phyloP scores from a whole-genome alignment of 2,113 vertebrate species.

The Anhinga anhinga region DNA sequence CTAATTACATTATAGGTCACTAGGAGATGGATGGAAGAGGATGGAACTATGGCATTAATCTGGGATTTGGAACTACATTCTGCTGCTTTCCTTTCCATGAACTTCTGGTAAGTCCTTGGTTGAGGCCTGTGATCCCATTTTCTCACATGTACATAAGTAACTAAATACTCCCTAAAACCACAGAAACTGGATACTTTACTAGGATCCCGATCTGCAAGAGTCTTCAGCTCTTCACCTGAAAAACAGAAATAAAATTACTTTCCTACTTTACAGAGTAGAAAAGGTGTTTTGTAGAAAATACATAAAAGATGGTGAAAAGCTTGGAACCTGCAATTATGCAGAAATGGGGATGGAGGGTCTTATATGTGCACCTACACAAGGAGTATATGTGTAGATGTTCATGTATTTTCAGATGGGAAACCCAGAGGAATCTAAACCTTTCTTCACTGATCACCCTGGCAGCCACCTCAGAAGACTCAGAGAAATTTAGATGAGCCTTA shows the following conservation, averaged over 20 bases:
- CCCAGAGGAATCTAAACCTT: background rate
- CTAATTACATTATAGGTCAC: background rate
- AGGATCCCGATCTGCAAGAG: background rate
- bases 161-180: background rate
- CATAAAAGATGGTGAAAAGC: background rate
- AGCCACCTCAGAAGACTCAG: background rate
- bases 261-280: background rate
- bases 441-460: background rate
- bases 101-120: background rate
- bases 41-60: background rate
- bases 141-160: background rate
- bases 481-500: background rate
- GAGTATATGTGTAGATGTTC: fast-evolving
- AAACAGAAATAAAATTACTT: background rate
- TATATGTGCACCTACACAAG: background rate
- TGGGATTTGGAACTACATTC: background rate
- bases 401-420: background rate
- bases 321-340: background rate
- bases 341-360: background rate
- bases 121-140: background rate
- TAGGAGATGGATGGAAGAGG: background rate
- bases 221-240: background rate
- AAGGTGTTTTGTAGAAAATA: background rate
- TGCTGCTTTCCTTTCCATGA: background rate
- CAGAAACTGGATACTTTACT: background rate